Evolutionary conservation across 2,888 invertebrate species (phyloP).

Genomic region (Lasioglossum marginatum): DNA sequence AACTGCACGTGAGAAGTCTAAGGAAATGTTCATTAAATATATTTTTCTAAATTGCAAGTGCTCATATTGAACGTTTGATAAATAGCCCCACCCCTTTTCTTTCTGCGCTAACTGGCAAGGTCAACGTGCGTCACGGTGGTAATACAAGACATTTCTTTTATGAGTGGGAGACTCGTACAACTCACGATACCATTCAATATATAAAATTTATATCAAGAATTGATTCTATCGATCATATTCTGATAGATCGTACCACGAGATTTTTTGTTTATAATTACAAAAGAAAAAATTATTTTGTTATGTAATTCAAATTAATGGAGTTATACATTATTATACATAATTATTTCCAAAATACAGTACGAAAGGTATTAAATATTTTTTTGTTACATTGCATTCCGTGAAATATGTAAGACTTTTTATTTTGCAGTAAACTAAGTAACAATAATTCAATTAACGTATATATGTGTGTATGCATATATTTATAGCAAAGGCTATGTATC

Average conservation of each 20-base stretch:
- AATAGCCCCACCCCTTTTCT: slow-evolving; percentile 44
- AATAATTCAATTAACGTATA: background rate
- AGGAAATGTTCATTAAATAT: background rate
- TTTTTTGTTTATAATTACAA: background rate
- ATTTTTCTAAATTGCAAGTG: slow-evolving; percentile 16
- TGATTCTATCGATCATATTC: background rate
- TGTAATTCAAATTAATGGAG: background rate
- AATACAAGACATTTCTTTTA: slow-evolving; percentile 41
- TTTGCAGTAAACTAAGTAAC: background rate
- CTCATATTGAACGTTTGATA: slow-evolving; percentile 56
- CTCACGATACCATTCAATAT: slow-evolving; percentile 18
- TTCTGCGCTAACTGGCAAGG: slow-evolving; percentile 32
- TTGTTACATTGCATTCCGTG: background rate
- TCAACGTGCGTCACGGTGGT: slow-evolving; percentile 53
- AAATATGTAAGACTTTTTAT: background rate
- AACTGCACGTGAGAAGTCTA: background rate
- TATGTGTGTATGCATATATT: background rate
- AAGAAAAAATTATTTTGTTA: background rate
- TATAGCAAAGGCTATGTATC: background rate
- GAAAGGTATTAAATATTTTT: background rate
- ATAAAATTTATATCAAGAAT: slow-evolving; percentile 46
- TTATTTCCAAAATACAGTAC: background rate
- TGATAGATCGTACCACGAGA: background rate
- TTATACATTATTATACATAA: background rate
- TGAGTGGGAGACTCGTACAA: slow-evolving; percentile 52